Evolutionary conservation across 2,888 invertebrate genomes (phyloP).

Genomic region (Melolontha melolontha): DNA sequence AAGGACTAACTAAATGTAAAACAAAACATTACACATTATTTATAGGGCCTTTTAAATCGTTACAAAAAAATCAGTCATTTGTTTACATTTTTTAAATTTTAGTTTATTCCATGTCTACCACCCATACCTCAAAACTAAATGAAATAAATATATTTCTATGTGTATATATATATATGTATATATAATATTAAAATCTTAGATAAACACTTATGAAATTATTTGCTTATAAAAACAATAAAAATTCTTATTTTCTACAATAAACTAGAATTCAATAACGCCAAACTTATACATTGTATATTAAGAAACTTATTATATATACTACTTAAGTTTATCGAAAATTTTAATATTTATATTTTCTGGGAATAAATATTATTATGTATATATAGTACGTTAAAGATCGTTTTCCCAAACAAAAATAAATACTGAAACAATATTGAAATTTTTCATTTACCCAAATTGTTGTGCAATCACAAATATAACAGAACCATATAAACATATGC

Average conservation of each 20-base stretch:
- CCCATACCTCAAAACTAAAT: conserved; percentile 6
- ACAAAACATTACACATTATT: conserved; percentile 20
- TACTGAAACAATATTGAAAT: too few relatives aligned
- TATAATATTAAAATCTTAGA: too few relatives aligned
- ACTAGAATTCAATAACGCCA: too few relatives aligned
- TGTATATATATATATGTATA: too few relatives aligned
- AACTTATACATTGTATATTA: background rate
- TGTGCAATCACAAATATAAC: too few relatives aligned
- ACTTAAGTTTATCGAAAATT: conserved; percentile 2
- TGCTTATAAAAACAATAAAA: too few relatives aligned
- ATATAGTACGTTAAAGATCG: conserved; percentile 3
- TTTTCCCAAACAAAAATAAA: background rate
- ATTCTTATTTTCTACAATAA: too few relatives aligned
- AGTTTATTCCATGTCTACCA: background rate
- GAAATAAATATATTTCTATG: conserved; percentile 1
- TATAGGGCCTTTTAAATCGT: background rate
- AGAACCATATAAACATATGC: too few relatives aligned
- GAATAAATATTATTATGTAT: conserved; percentile 9
- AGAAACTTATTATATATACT: background rate
- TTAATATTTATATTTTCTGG: background rate
- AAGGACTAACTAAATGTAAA: conserved; percentile 28
- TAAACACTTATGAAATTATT: too few relatives aligned
- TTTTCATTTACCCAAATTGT: too few relatives aligned
- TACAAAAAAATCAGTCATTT: conserved; percentile 28
- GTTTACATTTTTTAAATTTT: conserved; percentile 25